phyloP scores from a whole-genome alignment of 2,113 vertebrate species.

The Tapirus terrestris region DNA sequence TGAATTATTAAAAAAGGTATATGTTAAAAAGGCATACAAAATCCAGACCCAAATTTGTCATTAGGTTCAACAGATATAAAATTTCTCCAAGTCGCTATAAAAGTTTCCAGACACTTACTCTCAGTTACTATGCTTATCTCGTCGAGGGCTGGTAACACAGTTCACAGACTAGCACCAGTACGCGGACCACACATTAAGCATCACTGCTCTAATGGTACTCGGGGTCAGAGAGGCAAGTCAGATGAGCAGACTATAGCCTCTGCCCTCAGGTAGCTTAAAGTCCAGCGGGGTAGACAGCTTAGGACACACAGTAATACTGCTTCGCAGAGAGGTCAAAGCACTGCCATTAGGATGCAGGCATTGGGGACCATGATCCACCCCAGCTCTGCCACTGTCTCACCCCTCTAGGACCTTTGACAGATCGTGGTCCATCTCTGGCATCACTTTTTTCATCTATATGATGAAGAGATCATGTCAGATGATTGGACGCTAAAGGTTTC shows the following conservation, averaged over 20 bases:
- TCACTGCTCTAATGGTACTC: not conserved
- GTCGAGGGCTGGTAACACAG: not conserved
- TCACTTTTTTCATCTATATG: slow-evolving; percentile 16
- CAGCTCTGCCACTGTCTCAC: not conserved
- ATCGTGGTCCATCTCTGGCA: not conserved
- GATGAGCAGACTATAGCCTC: slow-evolving; percentile 21
- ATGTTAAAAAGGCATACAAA: slow-evolving; percentile 36
- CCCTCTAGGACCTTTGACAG: not conserved
- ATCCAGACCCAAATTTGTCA: not conserved
- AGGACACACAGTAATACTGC: not conserved
- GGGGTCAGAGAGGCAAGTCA: not conserved
- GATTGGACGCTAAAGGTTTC: not conserved
- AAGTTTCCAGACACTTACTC: not conserved
- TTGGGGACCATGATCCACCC: not conserved
- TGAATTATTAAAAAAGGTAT: not conserved
- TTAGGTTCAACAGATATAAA: not conserved
- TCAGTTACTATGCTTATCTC: not conserved
- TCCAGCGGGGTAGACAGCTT: not conserved
- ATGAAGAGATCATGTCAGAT: slow-evolving; percentile 26
- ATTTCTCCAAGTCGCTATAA: not conserved
- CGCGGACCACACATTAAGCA: not conserved
- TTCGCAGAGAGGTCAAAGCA: not conserved
- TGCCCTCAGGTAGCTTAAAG: not conserved
- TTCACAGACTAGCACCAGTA: not conserved
- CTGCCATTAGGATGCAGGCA: not conserved